Evolutionary conservation across 2,113 vertebrate genomes (phyloP).

Genomic region (Malurus elegans): DNA sequence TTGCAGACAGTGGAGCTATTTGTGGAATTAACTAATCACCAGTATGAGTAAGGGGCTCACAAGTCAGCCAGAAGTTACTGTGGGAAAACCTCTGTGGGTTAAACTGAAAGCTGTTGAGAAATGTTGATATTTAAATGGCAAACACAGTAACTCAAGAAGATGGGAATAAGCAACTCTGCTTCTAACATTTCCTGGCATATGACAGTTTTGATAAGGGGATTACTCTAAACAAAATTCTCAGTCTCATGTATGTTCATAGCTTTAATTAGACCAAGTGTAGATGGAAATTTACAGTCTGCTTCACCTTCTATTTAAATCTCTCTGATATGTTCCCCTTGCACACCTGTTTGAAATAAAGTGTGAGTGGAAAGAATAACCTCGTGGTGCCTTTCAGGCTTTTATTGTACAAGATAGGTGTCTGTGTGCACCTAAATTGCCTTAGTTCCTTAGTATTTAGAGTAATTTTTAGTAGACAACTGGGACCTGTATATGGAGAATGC

Average conservation of each 20-base stretch:
- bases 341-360: slow-evolving; percentile 51
- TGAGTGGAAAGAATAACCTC: slow-evolving; percentile 34
- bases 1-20: not conserved
- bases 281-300: slow-evolving; percentile 58
- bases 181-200: slow-evolving; percentile 58
- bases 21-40: slow-evolving; percentile 24
- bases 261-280: slow-evolving; percentile 36
- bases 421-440: not conserved
- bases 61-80: slow-evolving; percentile 21
- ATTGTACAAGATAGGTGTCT: not conserved
- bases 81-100: slow-evolving; percentile 48
- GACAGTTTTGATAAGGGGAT: slow-evolving; percentile 59
- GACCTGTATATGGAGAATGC: not conserved
- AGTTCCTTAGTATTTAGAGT: not conserved
- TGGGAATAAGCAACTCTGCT: slow-evolving; percentile 12
- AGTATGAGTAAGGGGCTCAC: slow-evolving; percentile 31
- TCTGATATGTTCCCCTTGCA: slow-evolving; percentile 16
- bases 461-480: not conserved
- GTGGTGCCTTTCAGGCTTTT: not conserved
- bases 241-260: slow-evolving; percentile 9
- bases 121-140: slow-evolving; percentile 59
- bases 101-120: slow-evolving; percentile 49
- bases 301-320: slow-evolving; percentile 53
- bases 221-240: slow-evolving; percentile 61
- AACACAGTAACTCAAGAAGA: not conserved